Evolutionary conservation across 2,888 invertebrate genomes (phyloP).

Genomic region (Macrophya alboannulata): DNA sequence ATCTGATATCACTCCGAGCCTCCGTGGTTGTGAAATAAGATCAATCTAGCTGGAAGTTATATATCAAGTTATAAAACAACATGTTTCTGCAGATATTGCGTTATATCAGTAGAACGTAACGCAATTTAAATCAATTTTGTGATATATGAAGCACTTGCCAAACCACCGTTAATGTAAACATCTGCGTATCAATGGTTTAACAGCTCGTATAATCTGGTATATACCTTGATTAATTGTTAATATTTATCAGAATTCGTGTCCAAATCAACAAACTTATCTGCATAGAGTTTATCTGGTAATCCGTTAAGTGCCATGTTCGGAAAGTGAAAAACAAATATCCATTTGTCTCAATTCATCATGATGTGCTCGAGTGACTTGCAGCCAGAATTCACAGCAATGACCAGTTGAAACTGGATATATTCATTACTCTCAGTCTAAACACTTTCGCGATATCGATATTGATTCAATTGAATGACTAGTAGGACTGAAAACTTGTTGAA

Average conservation of each 20-base stretch:
- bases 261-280: slow-evolving; percentile 6
- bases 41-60: slow-evolving; percentile 7
- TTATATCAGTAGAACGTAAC: background rate
- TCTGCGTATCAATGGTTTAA: background rate
- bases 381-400: background rate
- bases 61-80: background rate
- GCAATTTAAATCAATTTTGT: background rate
- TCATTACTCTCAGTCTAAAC: background rate
- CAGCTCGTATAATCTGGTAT: background rate
- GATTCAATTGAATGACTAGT: background rate
- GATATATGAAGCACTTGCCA: background rate
- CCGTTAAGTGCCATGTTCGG: background rate
- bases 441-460: background rate
- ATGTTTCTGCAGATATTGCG: slow-evolving; percentile 26
- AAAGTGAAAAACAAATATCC: background rate
- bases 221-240: background rate
- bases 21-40: slow-evolving; percentile 26
- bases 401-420: slow-evolving; percentile 15
- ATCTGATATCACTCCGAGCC: background rate
- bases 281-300: background rate
- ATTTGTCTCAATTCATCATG: background rate
- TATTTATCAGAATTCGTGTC: background rate
- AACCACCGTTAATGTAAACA: background rate
- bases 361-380: background rate
- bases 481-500: background rate